Evolutionary conservation across 2,113 vertebrate species (phyloP).

Genomic region (Rutilus rutilus): DNA sequence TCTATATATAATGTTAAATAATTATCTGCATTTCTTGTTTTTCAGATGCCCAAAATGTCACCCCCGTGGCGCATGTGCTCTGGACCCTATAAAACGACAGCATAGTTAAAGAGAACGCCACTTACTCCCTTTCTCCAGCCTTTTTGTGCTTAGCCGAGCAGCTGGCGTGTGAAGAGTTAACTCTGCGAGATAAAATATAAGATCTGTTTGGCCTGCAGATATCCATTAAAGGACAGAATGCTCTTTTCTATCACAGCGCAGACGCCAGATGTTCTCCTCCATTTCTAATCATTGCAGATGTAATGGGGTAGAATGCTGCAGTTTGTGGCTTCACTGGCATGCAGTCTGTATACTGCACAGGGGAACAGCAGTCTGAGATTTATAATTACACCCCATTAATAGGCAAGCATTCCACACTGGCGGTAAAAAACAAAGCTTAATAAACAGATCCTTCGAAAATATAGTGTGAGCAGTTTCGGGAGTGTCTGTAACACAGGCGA

Average conservation of each 20-base stretch:
- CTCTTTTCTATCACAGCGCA: constrained; percentile 94
- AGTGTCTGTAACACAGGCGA: constrained; percentile 17
- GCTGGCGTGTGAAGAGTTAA: constrained; percentile 82
- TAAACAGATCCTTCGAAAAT: constrained; percentile 78
- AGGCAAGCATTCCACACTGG: constrained; percentile 90
- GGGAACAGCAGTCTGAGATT: constrained; percentile 85
- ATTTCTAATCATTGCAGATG: constrained; percentile 98
- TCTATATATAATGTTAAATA: constrained; percentile 20
- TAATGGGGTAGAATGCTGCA: constrained; percentile 98
- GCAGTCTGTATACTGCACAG: constrained; percentile 91
- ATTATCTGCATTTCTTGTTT: constrained; percentile 13
- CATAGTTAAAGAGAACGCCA: constrained; percentile 10
- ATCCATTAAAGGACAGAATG: constrained; percentile 94
- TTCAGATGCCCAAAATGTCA: background rate
- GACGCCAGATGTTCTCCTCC: constrained; percentile 96
- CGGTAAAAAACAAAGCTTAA: constrained; percentile 85
- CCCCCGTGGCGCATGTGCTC: background rate
- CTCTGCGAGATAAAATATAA: constrained; percentile 84
- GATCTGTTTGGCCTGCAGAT: constrained; percentile 93
- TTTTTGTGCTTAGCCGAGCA: constrained; percentile 35
- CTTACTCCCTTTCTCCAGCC: constrained; percentile 60
- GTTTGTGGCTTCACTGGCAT: constrained; percentile 96
- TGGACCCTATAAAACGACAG: background rate
- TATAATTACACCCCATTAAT: constrained; percentile 99
- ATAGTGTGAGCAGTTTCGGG: background rate